Evolutionary conservation across 2,113 vertebrate species (phyloP).

Genomic region (Heterocephalus glaber): DNA sequence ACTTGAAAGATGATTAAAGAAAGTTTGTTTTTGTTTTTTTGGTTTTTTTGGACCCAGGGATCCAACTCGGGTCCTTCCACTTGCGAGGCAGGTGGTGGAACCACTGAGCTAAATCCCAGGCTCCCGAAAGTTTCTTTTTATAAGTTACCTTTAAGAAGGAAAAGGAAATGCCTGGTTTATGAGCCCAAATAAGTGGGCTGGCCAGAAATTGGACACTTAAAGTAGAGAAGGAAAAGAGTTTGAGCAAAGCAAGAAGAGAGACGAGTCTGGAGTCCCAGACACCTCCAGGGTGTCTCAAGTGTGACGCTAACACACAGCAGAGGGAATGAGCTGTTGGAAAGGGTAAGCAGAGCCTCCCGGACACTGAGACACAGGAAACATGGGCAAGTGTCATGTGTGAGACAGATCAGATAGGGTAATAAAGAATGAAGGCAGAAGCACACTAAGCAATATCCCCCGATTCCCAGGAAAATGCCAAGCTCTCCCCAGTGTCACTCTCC

Average conservation of each 20-base stretch:
- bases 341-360: background rate
- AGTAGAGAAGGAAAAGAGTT: conserved; percentile 20
- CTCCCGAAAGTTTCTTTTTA: conserved; percentile 19
- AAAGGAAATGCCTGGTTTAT: conserved; percentile 44
- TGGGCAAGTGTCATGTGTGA: background rate
- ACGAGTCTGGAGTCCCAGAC: background rate
- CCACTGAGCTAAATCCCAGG: too few species aligned
- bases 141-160: conserved; percentile 45
- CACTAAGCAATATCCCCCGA: background rate
- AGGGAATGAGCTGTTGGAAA: background rate
- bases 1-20: conserved; percentile 33
- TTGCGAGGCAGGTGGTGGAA: too few species aligned
- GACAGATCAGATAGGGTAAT: background rate
- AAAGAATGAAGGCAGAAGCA: background rate
- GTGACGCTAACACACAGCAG: background rate
- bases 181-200: conserved; percentile 12
- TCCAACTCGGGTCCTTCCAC: too few species aligned
- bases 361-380: background rate
- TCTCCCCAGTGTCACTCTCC: background rate
- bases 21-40: too few species aligned
- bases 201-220: conserved; percentile 30
- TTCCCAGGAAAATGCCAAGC: background rate
- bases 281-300: background rate
- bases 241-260: conserved; percentile 14
- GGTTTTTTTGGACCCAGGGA: too few species aligned